Evolutionary conservation across 2,888 invertebrate species (phyloP).

Genomic region (Euclidia mi): DNA sequence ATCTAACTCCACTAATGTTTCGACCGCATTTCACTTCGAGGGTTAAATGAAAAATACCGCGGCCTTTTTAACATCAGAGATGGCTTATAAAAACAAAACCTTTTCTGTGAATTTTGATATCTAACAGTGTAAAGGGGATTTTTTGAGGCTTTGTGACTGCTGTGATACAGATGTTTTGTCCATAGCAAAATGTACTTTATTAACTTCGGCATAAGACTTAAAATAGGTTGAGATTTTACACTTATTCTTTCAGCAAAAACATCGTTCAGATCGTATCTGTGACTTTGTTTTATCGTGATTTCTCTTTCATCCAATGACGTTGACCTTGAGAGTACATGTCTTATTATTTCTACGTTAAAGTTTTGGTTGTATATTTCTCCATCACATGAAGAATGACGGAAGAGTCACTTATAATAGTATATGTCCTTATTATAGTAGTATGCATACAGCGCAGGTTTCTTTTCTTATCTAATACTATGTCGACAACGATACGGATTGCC

Average conservation of each 20-base stretch:
- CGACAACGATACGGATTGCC: too few relatives aligned
- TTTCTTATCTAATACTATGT: too few relatives aligned
- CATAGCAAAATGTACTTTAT: constrained; percentile 25
- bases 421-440: too few relatives aligned
- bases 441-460: too few relatives aligned
- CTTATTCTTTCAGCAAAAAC: constrained; percentile 3
- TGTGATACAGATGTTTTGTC: constrained; percentile 40
- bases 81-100: constrained; percentile 56
- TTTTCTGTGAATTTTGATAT: constrained; percentile 48
- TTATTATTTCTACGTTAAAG: background rate
- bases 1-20: constrained; percentile 56
- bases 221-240: constrained; percentile 16
- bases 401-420: too few relatives aligned
- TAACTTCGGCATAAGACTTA: constrained; percentile 10
- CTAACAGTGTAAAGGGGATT: constrained; percentile 46
- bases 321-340: background rate
- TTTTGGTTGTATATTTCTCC: background rate
- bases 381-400: too few relatives aligned
- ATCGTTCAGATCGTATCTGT: constrained; percentile 21
- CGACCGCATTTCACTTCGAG: constrained; percentile 44
- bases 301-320: background rate
- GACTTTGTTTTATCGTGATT: background rate
- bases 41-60: constrained; percentile 55
- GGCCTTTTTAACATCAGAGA: constrained; percentile 49
- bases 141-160: constrained; percentile 44